phyloP scores from a whole-genome alignment of 2,113 vertebrate species.

The Aramus guarauna region DNA sequence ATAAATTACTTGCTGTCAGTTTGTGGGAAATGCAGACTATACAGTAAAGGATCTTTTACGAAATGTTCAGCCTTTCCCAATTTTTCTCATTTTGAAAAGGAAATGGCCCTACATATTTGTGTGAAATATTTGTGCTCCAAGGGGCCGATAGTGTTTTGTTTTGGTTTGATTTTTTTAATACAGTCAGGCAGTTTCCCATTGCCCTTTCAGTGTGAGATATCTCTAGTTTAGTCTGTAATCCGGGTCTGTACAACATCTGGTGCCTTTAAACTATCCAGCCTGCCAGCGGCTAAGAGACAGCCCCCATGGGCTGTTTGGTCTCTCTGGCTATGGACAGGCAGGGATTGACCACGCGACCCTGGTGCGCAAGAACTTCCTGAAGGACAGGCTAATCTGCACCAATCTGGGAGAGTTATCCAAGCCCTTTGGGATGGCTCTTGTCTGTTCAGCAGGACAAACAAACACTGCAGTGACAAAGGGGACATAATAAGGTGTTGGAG shows the following conservation, averaged over 20 bases:
- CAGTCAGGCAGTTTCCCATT: background rate
- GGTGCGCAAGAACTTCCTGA: background rate
- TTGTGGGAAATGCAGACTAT: conserved; percentile 31
- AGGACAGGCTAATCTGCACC: background rate
- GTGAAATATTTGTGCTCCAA: conserved; percentile 5
- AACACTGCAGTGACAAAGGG: fast-evolving
- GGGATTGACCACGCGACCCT: background rate
- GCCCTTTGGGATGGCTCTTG: background rate
- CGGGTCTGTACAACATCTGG: background rate
- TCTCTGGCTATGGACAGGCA: background rate
- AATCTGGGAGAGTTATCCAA: background rate
- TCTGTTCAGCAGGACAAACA: background rate
- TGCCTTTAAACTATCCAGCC: background rate
- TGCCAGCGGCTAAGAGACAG: background rate
- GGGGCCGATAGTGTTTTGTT: background rate
- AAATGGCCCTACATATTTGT: conserved; percentile 30
- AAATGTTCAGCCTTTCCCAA: background rate
- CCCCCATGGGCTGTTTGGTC: background rate
- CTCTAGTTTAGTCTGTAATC: background rate
- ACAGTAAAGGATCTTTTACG: background rate
- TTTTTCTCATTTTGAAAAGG: conserved; percentile 42
- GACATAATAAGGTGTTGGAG: background rate
- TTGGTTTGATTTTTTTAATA: background rate
- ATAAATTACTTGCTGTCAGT: conserved; percentile 42
- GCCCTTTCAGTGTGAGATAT: background rate